Percentiles rank a stretch among this genome's conserved stretches.
Conservation (phyloP, 1,140 invertebrate genomes). For the Solenopsis invicta region DNA sequence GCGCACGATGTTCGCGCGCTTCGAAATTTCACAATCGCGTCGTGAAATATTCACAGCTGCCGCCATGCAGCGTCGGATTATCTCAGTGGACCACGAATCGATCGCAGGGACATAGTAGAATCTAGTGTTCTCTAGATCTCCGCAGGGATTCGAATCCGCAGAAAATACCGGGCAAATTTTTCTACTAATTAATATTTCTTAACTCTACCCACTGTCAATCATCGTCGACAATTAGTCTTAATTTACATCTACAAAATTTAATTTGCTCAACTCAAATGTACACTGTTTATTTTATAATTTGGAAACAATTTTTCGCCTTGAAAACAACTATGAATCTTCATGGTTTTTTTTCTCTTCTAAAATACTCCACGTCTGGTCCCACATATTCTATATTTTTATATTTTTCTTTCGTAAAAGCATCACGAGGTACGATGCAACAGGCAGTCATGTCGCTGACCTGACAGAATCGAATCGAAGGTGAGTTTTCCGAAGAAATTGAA, state of each 20-base stretch:
- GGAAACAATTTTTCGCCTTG: background rate
- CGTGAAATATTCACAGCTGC: slow-evolving; percentile 36
- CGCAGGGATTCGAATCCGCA: background rate
- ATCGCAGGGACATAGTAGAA: background rate
- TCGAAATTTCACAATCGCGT: slow-evolving; percentile 37
- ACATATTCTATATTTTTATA: background rate
- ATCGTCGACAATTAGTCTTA: background rate
- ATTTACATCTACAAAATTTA: background rate
- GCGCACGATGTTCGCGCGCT: background rate
- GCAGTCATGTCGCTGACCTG: slow-evolving; percentile 5
- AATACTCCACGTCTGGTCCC: background rate
- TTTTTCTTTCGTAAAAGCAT: background rate
- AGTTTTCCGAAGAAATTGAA: slow-evolving; percentile 10
- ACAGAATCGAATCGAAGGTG: background rate
- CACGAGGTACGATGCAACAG: slow-evolving; percentile 23
- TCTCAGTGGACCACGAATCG: background rate
- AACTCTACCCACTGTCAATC: background rate
- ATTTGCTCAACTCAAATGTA: background rate
- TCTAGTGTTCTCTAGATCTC: background rate
- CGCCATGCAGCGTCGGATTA: background rate
- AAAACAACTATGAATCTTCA: background rate
- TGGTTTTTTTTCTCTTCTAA: background rate
- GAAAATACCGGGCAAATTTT: background rate
- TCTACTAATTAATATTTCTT: background rate
- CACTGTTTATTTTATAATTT: background rate